Evolutionary conservation across 2,888 invertebrate species (phyloP), one percentile per base, ranked within the genome.

Genomic region (Augochlorella aurata): DNA sequence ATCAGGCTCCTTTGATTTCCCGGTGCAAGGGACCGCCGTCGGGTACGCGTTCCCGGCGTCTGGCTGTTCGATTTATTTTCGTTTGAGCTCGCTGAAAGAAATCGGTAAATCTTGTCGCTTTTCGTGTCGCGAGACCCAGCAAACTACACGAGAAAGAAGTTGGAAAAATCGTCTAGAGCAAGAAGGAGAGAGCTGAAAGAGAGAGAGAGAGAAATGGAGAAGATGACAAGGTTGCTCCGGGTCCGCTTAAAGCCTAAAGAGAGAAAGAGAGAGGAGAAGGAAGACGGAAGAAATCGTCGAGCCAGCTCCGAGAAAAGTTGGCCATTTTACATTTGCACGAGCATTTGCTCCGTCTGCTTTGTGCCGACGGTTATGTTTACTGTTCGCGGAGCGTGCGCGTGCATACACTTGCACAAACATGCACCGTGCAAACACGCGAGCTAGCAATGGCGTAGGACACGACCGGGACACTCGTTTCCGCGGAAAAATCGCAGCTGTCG

Each of bases 291-390:
- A 73, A 77, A 77, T 66, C 54, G 84, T 71, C n/a, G 72, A 82
- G 69, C 73, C 71, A 61, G 71, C 72, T 61, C 70, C 70, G 77
- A 79, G 82, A 79, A 79, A 82, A 86, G 83, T 85, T 87, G 82
- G 86, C 87, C 87, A 84, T 87, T 88, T 85, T 78, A 78, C 87
- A 85, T 85, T 85, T 83, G 74, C 78, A 38, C 83, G 77, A 84
- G 79, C 69, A 76, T 81, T 77, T 58, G 29, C 78, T 61, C 65
- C 79, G 58, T 61, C 78, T 61, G 77, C 81, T 86, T 87, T 87
- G 84, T 84, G 63, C 70, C 78, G 49, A n/a, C 47, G 74, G 78
- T 79, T 79, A 72, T 84, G 68, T 82, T 86, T 86, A 78, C 80
- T 58, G 65, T 73, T 70, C 71, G 45, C 63, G 54, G n/a, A 38